These are phyloP conservation scores for Pelmatolapia mariae DNA, from an alignment of 2,113 vertebrate species.

Conservation along the genomic window DNA sequence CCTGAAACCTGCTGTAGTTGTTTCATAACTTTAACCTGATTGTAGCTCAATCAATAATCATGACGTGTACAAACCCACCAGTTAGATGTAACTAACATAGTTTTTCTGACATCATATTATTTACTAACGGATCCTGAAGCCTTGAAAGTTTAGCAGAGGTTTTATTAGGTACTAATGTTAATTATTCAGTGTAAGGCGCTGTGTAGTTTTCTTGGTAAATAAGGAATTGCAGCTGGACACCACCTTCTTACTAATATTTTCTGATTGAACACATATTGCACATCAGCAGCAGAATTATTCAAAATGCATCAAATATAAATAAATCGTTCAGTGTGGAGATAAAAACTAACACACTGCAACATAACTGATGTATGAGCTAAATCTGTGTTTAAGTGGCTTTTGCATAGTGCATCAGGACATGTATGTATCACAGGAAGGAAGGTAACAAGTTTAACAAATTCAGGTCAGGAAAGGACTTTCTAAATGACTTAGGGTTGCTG, in stretches of 20 bases:
- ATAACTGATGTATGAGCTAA: neutral
- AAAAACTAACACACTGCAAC: neutral
- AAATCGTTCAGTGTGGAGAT: neutral
- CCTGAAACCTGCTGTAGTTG: neutral
- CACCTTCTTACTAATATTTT: neutral
- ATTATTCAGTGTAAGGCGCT: neutral
- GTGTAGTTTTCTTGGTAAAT: neutral
- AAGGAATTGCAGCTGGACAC: neutral
- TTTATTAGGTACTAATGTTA: neutral
- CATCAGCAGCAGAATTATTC: neutral
- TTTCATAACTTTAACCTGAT: neutral
- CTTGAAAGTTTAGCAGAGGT: neutral
- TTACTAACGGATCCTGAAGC: neutral
- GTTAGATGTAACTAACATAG: neutral
- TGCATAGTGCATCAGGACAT: neutral
- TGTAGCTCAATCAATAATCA: neutral
- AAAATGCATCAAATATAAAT: neutral
- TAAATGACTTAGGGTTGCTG: neutral
- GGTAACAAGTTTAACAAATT: neutral
- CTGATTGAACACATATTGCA: neutral
- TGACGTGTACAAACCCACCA: neutral
- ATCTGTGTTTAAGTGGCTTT: neutral
- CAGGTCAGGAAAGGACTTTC: neutral
- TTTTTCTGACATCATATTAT: neutral
- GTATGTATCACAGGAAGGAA: neutral